phyloP scores from a whole-genome alignment of 1,140 invertebrate species.

The Bombus balteatus region DNA sequence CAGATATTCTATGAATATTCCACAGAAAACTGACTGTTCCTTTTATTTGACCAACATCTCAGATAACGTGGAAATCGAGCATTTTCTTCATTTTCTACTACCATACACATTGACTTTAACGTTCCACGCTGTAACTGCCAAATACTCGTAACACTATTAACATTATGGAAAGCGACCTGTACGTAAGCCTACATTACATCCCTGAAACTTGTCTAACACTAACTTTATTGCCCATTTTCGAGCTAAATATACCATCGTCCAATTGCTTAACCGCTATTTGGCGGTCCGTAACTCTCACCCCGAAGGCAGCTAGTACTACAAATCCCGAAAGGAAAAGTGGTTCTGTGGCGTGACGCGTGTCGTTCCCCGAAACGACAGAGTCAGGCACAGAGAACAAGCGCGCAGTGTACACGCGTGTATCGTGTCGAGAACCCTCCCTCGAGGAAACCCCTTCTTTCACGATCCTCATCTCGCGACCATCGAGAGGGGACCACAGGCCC shows the following conservation, averaged over 20 bases:
- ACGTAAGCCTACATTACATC: not conserved
- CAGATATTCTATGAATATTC: too few relatives aligned
- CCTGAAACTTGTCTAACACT: too few relatives aligned
- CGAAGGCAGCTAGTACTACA: not conserved
- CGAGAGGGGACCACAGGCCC: slow-evolving; percentile 59
- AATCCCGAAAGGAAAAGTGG: slow-evolving; percentile 25
- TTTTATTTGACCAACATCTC: too few relatives aligned
- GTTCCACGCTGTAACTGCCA: not conserved
- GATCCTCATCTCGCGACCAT: slow-evolving; percentile 57
- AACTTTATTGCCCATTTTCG: not conserved
- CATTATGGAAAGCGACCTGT: not conserved
- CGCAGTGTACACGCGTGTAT: slow-evolving; percentile 1
- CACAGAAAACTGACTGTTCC: too few relatives aligned
- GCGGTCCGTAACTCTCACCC: not conserved
- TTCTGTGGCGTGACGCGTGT: slow-evolving; percentile 31
- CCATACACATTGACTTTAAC: not conserved
- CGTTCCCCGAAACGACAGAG: slow-evolving; percentile 45
- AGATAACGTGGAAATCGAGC: too few relatives aligned
- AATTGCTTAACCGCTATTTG: not conserved
- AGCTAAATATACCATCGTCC: not conserved
- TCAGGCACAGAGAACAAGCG: slow-evolving; percentile 17
- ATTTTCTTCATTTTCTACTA: not conserved
- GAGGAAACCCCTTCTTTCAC: not conserved
- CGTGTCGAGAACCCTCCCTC: slow-evolving; percentile 29
- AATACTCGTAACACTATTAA: not conserved